These are phyloP conservation scores for Pogonocherus hispidulus DNA, from an alignment of 2,888 invertebrate genomes.

Conservation along the genomic window DNA sequence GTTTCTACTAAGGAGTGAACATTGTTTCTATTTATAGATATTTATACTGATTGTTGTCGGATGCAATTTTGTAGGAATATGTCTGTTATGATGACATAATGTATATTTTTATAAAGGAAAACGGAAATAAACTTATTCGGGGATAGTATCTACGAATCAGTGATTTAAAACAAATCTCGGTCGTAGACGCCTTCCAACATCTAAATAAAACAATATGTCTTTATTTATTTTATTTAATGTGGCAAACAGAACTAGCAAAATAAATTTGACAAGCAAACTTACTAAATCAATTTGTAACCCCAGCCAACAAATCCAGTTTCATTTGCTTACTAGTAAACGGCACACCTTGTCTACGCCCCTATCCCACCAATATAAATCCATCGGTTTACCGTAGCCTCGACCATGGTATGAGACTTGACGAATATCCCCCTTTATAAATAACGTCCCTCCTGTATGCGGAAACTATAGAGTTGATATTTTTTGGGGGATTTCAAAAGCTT, in stretches of 20 bases:
- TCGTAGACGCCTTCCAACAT: not conserved
- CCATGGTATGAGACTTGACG: not conserved
- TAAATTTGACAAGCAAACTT: not conserved
- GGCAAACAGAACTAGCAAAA: not conserved
- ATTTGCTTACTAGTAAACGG: not conserved
- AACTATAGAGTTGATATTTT: not conserved
- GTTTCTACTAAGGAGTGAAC: too few relatives aligned
- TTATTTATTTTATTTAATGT: not conserved
- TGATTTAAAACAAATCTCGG: not conserved
- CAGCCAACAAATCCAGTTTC: not conserved
- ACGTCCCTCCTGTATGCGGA: not conserved
- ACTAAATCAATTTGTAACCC: not conserved
- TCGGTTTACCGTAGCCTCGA: not conserved
- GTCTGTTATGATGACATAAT: constrained; percentile 57
- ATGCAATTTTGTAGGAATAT: constrained; percentile 33
- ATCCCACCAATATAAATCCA: not conserved
- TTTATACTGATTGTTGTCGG: too few relatives aligned
- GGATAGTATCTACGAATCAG: constrained; percentile 28
- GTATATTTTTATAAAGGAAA: constrained; percentile 62
- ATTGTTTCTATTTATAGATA: too few relatives aligned
- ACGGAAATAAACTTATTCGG: constrained; percentile 60
- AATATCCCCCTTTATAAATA: not conserved
- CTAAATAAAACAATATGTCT: not conserved
- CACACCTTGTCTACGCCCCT: not conserved
- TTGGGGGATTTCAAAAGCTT: not conserved